phyloP scores from a whole-genome alignment of 2,113 vertebrate genomes.

The Leuciscus idus region DNA sequence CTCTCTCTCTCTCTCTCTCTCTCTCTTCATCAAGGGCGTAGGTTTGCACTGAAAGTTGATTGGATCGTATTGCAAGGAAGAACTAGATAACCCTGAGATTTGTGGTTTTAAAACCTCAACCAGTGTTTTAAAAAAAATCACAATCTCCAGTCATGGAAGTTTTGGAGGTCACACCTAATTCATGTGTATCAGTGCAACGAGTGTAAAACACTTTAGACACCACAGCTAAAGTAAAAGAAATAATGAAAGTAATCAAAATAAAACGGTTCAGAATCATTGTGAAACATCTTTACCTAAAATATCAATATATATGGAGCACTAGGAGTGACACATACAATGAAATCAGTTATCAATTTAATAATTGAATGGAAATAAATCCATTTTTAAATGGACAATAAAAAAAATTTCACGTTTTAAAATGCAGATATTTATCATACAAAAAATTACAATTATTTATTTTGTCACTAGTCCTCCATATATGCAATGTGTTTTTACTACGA shows the following conservation, averaged over 20 bases:
- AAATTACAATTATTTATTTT: background rate
- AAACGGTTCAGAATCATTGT: background rate
- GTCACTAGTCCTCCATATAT: background rate
- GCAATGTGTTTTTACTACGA: too few species aligned
- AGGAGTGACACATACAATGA: background rate
- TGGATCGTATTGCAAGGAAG: background rate
- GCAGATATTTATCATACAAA: background rate
- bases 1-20: background rate
- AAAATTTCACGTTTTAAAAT: background rate
- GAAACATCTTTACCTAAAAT: background rate
- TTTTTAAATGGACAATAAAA: background rate
- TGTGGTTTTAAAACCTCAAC: background rate
- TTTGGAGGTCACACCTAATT: background rate
- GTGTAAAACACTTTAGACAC: background rate
- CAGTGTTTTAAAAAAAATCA: background rate
- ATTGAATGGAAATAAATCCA: background rate
- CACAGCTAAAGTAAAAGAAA: background rate
- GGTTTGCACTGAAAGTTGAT: constrained; percentile 8
- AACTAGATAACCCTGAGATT: background rate
- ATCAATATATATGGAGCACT: background rate
- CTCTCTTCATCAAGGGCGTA: constrained; percentile 10
- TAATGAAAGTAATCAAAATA: background rate
- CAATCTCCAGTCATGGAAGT: background rate
- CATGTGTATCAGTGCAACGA: background rate
- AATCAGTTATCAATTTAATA: background rate